Evolutionary conservation across 2,888 invertebrate genomes (phyloP), one percentile per base, ranked within the genome.

Genomic region (Amblyjoppa fuscipennis): DNA sequence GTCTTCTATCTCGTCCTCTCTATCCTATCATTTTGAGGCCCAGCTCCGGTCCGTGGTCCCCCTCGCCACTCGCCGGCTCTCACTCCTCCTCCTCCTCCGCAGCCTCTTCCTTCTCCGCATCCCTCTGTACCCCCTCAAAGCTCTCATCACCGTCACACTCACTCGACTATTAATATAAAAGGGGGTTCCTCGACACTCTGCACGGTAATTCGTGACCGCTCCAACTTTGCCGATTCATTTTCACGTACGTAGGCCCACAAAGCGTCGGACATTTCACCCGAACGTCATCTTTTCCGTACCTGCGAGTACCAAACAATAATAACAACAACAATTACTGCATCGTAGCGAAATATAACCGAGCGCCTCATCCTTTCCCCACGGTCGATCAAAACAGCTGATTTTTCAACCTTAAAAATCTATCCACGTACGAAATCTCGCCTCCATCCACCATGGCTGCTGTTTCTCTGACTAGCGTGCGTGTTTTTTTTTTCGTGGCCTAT

Each of bases 151-250:
- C 92, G 91, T 90, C 92, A 91, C 91, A 91, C 91, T 92, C 91
- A 90, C 92, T 92, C 91, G 92, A 92, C 93, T 93, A 93, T 94
- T 94, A 93, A 94, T 93, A 93, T 93, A 93, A 93, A 93, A 93
- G 91, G 91, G 93, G 93, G 93, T 93, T 93, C 93, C 93, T 93
- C 93, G 93, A 92, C 93, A 93, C 93, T 93, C 89, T 87, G 91
- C 91, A 89, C 90, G 89, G 93, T 92, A 93, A 93, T 93, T 93
- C 64, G 92, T 90, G 88, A 90, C 87, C 89, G 89, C 89, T 91
- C 88, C 91, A 90, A 89, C 89, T 92, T 91, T 91, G 90, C 91
- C 89, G 91, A 91, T 92, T 91, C 90, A 89, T 90, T 91, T 93
- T 91, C 89, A 68, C 81, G 59, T 76, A 66, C 71, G 53, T 49